Base-by-base conservation (phyloP, 2,888 invertebrate genomes). In the Scaptomyza reducta region DNA sequence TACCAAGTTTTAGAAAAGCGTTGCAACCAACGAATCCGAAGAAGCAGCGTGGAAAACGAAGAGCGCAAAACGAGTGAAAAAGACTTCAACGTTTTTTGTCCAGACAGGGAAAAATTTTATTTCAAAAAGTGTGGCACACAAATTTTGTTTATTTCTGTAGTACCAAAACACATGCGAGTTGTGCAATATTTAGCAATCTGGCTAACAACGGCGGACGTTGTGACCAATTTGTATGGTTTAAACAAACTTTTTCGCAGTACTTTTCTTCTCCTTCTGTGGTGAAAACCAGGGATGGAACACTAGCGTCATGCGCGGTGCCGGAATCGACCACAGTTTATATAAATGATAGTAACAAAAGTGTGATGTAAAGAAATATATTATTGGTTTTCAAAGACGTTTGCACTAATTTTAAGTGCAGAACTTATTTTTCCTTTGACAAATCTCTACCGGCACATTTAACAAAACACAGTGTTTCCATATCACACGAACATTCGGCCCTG, bases 11-110 rank as follows among this genome's bases (percentile, higher is more conserved):
- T 62, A 71, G 77, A 53, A 66, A 77, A 76, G 78, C 75, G 78
- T 63, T 77, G 77, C 79, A 75, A 62, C 59, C 61, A 46, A 62
- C 59, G 73, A 64, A 45, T 62, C 77, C 59, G 46, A 68, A 74
- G 81, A 73, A 82, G 66, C 85, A 82, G 80, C 80, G 80, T 81
- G 80, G 69, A 76, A 74, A 85, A 66, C 74, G 75, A 74, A 82
- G 67, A 85, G 79, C 87, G 85, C 81, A 84, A 81, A 85, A 77
- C 77, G 83, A 87, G 72, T 87, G 82, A 86, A 82, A 81, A 84
- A 77, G 84, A 79, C 83, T 78, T 72, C 80, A 70, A 76, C 77
- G 70, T 84, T 70, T 70, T 64, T 62, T 74, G 74, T 76, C 47
- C 70, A 73, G 78, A 77, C 75, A 55, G 64, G 45, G 33, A 50